Percentiles rank a stretch among this genome's conserved stretches.
Evolutionary conservation across 2,113 vertebrate genomes (phyloP).

Genomic region (Chionodraco myersi): DNA sequence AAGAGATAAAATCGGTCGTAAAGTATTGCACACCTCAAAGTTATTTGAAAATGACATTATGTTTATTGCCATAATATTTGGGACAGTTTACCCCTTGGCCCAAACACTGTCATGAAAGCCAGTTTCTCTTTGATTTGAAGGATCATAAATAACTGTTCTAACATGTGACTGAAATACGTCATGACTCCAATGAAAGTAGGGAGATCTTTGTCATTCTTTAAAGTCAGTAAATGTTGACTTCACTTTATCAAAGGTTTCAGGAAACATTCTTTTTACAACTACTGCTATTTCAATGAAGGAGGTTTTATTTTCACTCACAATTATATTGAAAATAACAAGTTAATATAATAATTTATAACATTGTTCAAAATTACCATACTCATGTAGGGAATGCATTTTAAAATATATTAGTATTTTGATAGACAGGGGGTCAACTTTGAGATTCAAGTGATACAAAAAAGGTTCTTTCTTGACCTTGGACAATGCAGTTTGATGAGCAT

Average conservation of each 20-base stretch:
- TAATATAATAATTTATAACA: no score
- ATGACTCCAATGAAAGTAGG: neutral
- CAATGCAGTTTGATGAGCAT: neutral
- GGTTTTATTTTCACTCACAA: no score
- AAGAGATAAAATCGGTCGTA: slow-evolving; percentile 23
- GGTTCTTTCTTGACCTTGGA: neutral
- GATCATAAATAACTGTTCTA: neutral
- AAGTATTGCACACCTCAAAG: slow-evolving; percentile 24
- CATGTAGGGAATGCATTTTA: no score
- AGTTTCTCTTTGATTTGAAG: neutral
- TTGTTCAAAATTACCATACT: no score
- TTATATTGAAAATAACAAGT: no score
- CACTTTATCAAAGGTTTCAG: neutral
- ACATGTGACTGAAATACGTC: neutral
- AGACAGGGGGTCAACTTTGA: no score
- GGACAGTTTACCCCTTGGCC: neutral
- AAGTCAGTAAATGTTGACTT: neutral
- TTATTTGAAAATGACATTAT: slow-evolving; percentile 11
- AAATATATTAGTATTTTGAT: no score
- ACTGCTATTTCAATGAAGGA: neutral
- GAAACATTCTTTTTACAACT: neutral
- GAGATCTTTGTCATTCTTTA: neutral
- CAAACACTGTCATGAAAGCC: neutral
- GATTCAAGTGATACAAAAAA: no score
- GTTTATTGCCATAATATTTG: slow-evolving; percentile 24